These are phyloP conservation scores for Diaphora mendica DNA, from an alignment of 2,888 invertebrate genomes.

Conservation along the genomic window DNA sequence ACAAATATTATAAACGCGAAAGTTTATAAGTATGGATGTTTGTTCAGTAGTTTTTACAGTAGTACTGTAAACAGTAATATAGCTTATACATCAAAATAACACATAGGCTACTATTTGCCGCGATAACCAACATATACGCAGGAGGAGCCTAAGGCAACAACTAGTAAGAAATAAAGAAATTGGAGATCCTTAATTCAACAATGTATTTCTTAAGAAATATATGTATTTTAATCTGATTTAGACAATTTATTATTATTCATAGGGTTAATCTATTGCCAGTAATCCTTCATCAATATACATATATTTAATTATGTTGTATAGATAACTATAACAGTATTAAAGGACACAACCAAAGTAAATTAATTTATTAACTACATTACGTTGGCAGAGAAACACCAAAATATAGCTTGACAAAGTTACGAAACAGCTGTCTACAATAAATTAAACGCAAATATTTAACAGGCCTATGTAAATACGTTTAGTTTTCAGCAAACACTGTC, in stretches of 20 bases:
- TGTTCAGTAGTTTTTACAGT: too few species aligned
- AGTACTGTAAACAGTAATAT: too few species aligned
- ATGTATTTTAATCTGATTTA: too few species aligned
- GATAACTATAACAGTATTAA: not conserved
- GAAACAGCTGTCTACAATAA: constrained; percentile 58
- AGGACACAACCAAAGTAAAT: constrained; percentile 24
- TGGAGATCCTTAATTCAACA: not conserved
- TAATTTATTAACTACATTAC: not conserved
- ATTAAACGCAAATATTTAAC: constrained; percentile 62
- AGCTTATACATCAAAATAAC: too few species aligned
- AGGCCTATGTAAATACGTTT: constrained; percentile 65
- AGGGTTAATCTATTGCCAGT: not conserved
- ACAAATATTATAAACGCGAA: too few species aligned
- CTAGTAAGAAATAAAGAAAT: too few species aligned
- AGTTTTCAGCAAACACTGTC: constrained; percentile 65
- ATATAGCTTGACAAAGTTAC: constrained; percentile 38
- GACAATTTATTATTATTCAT: not conserved
- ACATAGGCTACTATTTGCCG: too few species aligned
- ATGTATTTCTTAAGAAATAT: not conserved
- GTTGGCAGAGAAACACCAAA: not conserved
- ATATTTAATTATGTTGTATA: not conserved
- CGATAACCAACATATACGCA: too few species aligned
- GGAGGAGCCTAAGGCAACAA: too few species aligned
- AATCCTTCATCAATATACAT: not conserved
- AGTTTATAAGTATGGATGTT: too few species aligned